phyloP scores from a whole-genome alignment of 2,888 invertebrate species.

The Notodonta ziczac region DNA sequence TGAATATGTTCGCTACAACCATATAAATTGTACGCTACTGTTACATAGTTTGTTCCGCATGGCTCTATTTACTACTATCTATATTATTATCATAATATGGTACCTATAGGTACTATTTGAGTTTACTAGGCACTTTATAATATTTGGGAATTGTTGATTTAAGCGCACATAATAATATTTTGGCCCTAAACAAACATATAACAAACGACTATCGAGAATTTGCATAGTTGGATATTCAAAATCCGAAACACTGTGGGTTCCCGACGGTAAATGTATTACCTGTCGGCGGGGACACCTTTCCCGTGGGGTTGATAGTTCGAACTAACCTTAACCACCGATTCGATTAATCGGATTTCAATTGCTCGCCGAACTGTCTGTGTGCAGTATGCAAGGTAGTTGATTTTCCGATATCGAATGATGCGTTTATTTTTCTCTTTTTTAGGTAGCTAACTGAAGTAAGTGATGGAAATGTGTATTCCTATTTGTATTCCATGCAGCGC shows the following conservation, averaged over 20 bases:
- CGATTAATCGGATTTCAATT: slow-evolving; percentile 45
- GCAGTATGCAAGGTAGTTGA: slow-evolving; percentile 34
- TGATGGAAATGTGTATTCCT: neutral
- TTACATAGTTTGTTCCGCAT: slow-evolving; percentile 21
- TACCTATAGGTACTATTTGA: no score
- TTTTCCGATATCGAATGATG: slow-evolving; percentile 16
- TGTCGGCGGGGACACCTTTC: slow-evolving; percentile 45
- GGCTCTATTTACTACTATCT: slow-evolving; percentile 14
- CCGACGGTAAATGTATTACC: slow-evolving; percentile 47
- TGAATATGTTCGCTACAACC: slow-evolving; percentile 59
- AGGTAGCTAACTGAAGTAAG: neutral
- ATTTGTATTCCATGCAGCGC: neutral
- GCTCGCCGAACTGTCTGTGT: slow-evolving; percentile 15
- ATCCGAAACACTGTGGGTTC: slow-evolving; percentile 37
- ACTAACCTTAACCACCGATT: slow-evolving; percentile 38
- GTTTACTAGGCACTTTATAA: neutral
- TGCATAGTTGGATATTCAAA: slow-evolving; percentile 47
- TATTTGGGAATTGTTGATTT: neutral
- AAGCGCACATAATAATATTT: neutral
- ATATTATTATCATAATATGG: neutral
- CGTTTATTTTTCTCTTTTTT: slow-evolving; percentile 3
- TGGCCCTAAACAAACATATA: slow-evolving; percentile 28
- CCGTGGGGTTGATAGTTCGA: slow-evolving; percentile 31
- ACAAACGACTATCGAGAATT: slow-evolving; percentile 23
- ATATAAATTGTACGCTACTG: slow-evolving; percentile 11